phyloP scores from a whole-genome alignment of 1,140 invertebrate species.

The Solen grandis region DNA sequence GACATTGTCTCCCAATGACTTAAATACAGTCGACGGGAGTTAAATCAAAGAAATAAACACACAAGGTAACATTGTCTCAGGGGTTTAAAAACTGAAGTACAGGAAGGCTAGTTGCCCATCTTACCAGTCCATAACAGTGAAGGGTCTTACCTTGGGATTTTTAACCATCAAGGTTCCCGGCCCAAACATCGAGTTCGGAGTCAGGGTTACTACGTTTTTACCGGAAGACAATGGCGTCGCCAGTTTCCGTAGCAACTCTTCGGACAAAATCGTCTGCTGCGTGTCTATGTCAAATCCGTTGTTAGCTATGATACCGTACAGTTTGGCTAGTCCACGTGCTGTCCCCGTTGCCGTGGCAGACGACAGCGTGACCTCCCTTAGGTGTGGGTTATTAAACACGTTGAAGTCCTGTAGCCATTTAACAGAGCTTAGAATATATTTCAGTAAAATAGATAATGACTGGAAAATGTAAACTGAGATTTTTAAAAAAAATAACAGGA shows the following conservation, averaged over 20 bases:
- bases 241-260: neutral
- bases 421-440: too few species aligned
- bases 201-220: conserved; percentile 3
- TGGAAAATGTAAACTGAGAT: too few species aligned
- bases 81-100: too few species aligned
- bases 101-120: too few species aligned
- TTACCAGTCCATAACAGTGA: neutral
- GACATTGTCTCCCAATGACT: too few species aligned
- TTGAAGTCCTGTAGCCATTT: conserved; percentile 13
- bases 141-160: conserved; percentile 7
- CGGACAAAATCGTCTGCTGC: neutral
- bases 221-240: neutral
- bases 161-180: conserved; percentile 19
- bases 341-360: conserved; percentile 27
- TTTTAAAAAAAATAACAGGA: too few species aligned
- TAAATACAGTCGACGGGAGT: too few species aligned
- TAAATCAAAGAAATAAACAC: too few species aligned
- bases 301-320: conserved; percentile 50
- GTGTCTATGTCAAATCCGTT: conserved; percentile 25
- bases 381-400: conserved; percentile 26
- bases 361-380: conserved; percentile 20
- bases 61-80: too few species aligned
- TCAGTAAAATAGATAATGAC: too few species aligned
- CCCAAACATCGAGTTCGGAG: conserved; percentile 1
- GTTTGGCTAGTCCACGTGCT: conserved; percentile 18